Percentiles rank a stretch among this genome's conserved stretches.
Conservation (phyloP, 2,888 invertebrate species). For the Epinotia ramella region DNA sequence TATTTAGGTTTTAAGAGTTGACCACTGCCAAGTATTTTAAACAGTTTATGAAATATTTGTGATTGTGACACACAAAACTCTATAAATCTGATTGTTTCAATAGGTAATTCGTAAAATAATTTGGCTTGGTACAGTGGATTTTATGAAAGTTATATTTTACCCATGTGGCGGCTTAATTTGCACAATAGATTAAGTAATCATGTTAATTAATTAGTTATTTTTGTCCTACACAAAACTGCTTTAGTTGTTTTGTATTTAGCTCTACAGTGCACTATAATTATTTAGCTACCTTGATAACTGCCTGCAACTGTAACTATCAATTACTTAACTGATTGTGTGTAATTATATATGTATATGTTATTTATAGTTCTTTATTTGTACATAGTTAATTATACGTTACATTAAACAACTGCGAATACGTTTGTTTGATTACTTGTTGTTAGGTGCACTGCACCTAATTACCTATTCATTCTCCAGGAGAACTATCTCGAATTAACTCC, state of each 20-base stretch:
- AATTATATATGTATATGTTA: constrained; percentile 36
- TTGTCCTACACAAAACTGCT: constrained; percentile 23
- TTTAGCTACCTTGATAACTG: constrained; percentile 39
- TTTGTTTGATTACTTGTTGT: constrained; percentile 10
- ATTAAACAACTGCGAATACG: constrained; percentile 40
- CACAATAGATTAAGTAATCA: constrained; percentile 31
- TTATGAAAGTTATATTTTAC: constrained; percentile 5
- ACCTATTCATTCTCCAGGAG: neutral
- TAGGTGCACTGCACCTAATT: neutral
- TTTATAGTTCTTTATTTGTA: constrained; percentile 45
- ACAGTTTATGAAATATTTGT: constrained; percentile 19
- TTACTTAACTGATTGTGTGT: constrained; percentile 40
- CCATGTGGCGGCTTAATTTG: constrained; percentile 27
- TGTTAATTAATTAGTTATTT: constrained; percentile 17
- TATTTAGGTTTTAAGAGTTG: constrained; percentile 36
- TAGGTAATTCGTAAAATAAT: constrained; percentile 2
- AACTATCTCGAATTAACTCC: too few species aligned
- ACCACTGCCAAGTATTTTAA: constrained; percentile 44
- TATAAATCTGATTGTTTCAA: constrained; percentile 5
- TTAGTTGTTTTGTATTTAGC: constrained; percentile 31
- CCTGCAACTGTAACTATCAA: constrained; percentile 38
- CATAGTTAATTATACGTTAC: constrained; percentile 45
- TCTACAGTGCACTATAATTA: constrained; percentile 18
- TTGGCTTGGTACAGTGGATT: constrained; percentile 2
- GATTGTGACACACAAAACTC: neutral